Evolutionary conservation across 1,140 invertebrate genomes (phyloP), one percentile per base, ranked within the genome.

Genomic region (Gonatopus flavifemur): DNA sequence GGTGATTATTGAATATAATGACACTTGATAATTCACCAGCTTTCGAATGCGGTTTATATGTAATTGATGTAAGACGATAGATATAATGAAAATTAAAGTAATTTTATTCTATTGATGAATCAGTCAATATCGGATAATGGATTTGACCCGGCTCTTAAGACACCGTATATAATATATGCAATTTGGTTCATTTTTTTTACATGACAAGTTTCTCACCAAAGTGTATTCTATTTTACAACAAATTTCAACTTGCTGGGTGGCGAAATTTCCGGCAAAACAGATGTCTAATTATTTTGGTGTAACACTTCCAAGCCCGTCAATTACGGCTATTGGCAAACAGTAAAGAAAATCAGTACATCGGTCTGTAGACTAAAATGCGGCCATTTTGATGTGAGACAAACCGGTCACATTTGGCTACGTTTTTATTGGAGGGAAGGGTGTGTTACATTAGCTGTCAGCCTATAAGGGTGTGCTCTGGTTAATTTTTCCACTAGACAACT

Each of bases 311-410:
- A 59, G 64, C 68, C 65, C 58, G 63, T 62, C 45, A 46, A n/a
- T n/a, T 45, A 67, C 64, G 55, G 59, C 62, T 54, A 67, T 69
- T 75, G 69, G 69, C 72, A 73, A 74, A 76, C 73, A 76, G 62
- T 66, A 70, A 74, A 76, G 70, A 76, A 73, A 71, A 73, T 52
- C 55, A 64, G 56, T n/a, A n/a, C n/a, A n/a, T n/a, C n/a, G n/a
- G n/a, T 62, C 57, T 69, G 66, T 58, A 67, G 66, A 73, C 69
- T 75, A 73, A 77, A 74, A 72, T 72, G 71, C 73, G 70, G 72
- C 74, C 74, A 77, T 76, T 75, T 77, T 77, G 66, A 62, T 74
- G 61, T 69, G 66, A 49, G 37, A 32, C 57, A n/a, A n/a, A n/a
- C n/a, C n/a, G n/a, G n/a, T n/a, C n/a, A n/a, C n/a, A n/a, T n/a